Conservation (phyloP, 2,113 vertebrate species). For the Falcunculus frontatus region DNA sequence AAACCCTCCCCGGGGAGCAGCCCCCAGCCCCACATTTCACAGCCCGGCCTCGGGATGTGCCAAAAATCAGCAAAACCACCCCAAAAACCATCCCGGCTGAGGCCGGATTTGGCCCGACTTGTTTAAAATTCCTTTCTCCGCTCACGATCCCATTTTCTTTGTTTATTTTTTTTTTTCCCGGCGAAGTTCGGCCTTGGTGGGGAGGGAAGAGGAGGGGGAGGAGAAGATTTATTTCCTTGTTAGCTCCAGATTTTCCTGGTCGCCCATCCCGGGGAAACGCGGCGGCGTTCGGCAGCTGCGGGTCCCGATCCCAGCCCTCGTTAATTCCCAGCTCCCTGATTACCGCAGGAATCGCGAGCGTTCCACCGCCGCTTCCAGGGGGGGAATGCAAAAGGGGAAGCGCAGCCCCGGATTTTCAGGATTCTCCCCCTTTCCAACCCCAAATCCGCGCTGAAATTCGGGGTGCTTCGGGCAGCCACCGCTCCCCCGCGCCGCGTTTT, state of each 20-base stretch:
- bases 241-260: slow-evolving; percentile 50
- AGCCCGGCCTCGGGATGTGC: not conserved
- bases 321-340: slow-evolving; percentile 44
- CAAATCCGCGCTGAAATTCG: not conserved
- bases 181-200: slow-evolving; percentile 27
- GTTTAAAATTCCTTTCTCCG: slow-evolving; percentile 50
- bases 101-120: not conserved
- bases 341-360: not conserved
- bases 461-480: not conserved
- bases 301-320: slow-evolving; percentile 21
- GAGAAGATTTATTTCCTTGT: slow-evolving; percentile 51
- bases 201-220: not conserved
- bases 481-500: rapidly evolving
- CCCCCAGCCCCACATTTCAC: not conserved
- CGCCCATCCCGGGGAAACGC: slow-evolving; percentile 16
- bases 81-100: not conserved
- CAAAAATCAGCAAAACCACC: not conserved
- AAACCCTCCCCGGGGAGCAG: not conserved
- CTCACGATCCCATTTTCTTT: not conserved
- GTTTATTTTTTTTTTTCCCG: not conserved
- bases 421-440: not conserved
- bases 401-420: not conserved
- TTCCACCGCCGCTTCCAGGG: not conserved
- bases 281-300: slow-evolving; percentile 27
- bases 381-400: not conserved